A percentile compares a stretch with the other conserved stretches of the same genome.
These are phyloP conservation scores for Ceyx erithaca DNA, from an alignment of 2,797 vertebrate genomes.

Conservation along the genomic window DNA sequence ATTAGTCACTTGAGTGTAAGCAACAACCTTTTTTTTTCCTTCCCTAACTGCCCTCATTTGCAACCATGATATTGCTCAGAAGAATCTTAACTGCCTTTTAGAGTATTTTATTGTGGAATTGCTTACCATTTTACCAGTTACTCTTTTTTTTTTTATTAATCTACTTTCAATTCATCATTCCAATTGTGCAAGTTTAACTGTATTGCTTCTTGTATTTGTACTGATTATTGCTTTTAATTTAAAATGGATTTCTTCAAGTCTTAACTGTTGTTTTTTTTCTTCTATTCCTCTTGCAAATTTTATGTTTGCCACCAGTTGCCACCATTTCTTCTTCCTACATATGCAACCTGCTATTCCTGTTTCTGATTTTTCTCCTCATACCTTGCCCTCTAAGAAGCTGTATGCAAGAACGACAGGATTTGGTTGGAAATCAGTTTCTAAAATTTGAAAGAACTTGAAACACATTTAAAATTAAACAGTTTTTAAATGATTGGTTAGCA, in stretches of 20 bases:
- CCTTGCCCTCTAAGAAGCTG: neutral
- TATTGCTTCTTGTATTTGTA: neutral
- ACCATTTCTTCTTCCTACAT: neutral
- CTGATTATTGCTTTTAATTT: conserved; percentile 28
- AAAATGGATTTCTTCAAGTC: neutral
- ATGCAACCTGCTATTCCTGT: neutral
- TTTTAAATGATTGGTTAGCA: neutral
- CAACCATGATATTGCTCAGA: conserved; percentile 1
- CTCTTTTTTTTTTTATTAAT: conserved; percentile 31
- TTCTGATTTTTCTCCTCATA: neutral
- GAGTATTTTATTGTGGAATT: neutral
- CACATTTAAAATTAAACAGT: neutral
- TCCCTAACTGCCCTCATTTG: conserved; percentile 17
- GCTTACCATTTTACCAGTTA: neutral
- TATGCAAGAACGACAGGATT: neutral
- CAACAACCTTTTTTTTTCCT: conserved; percentile 7
- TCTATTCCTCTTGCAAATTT: neutral
- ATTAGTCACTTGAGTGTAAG: conserved; percentile 33
- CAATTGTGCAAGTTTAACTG: neutral
- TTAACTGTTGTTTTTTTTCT: neutral
- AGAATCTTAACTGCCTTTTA: conserved; percentile 12
- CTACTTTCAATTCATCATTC: neutral
- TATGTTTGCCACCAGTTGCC: neutral
- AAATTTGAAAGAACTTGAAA: neutral
- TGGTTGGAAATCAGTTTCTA: neutral